phyloP scores from a whole-genome alignment of 2,888 invertebrate genomes.

The Parnassius mnemosyne region DNA sequence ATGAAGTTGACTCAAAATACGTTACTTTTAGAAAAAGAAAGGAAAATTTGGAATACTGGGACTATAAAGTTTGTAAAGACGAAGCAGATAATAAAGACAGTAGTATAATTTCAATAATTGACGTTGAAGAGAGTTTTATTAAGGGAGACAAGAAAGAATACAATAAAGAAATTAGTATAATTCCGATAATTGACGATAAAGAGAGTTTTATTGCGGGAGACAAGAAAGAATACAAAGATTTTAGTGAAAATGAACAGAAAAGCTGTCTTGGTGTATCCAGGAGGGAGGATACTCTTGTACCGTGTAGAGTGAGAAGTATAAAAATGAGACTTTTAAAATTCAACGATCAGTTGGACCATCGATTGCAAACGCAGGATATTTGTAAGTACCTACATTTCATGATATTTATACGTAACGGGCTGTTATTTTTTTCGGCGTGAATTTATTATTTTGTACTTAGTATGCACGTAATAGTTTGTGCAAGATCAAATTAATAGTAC shows the following conservation, averaged over 20 bases:
- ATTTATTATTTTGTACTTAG: too few relatives aligned
- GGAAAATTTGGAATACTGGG: slow-evolving; percentile 45
- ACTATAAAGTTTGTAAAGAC: slow-evolving; percentile 49
- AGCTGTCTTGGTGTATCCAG: slow-evolving; percentile 33
- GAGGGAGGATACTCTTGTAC: slow-evolving; percentile 42
- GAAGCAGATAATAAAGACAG: slow-evolving; percentile 27
- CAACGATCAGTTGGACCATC: slow-evolving; percentile 40
- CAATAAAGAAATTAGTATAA: slow-evolving; percentile 28
- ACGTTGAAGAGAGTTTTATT: slow-evolving; percentile 38
- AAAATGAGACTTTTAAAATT: slow-evolving; percentile 56
- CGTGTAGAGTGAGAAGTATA: slow-evolving; percentile 53
- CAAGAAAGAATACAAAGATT: slow-evolving; percentile 20
- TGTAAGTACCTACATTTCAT: slow-evolving; percentile 42
- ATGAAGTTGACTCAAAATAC: slow-evolving; percentile 28
- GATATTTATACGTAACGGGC: too few relatives aligned
- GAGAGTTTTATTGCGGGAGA: slow-evolving; percentile 29
- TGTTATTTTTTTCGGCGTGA: too few relatives aligned
- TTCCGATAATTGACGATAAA: slow-evolving; percentile 45
- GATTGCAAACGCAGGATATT: slow-evolving; percentile 44
- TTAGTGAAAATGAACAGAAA: slow-evolving; percentile 30
- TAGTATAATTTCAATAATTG: slow-evolving; percentile 41
- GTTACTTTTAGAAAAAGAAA: slow-evolving; percentile 47
- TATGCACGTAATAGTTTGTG: too few relatives aligned
- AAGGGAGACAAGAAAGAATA: slow-evolving; percentile 25
- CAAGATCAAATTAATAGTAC: too few relatives aligned